phyloP scores from a whole-genome alignment of 2,888 invertebrate species.

The Caenorhabditis angaria region DNA sequence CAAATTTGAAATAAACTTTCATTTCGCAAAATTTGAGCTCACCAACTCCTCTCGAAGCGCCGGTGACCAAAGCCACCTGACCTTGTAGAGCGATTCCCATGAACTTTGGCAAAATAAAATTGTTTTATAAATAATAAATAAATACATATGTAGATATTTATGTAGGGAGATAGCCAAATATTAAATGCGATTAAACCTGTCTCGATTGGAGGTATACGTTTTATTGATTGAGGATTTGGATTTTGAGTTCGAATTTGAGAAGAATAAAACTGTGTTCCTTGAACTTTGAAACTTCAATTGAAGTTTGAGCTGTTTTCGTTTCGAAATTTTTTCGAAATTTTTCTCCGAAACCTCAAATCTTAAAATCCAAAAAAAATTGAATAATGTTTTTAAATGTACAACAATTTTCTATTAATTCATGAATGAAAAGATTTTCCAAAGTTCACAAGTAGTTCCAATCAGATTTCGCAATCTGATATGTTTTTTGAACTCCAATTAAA shows the following conservation, averaged over 20 bases:
- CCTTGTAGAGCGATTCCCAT: slow-evolving; percentile 44
- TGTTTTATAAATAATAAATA: background rate
- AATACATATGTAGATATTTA: background rate
- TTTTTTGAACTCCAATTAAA: background rate
- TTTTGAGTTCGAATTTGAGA: too few species aligned
- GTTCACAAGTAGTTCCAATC: background rate
- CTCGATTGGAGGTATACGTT: too few species aligned
- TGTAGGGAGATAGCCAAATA: too few species aligned
- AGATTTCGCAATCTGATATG: background rate
- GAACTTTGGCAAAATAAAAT: background rate
- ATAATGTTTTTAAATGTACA: too few species aligned
- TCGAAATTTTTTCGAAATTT: too few species aligned
- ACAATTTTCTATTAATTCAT: too few species aligned
- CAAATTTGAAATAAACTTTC: slow-evolving; percentile 70
- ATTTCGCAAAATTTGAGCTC: slow-evolving; percentile 49
- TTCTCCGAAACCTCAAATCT: too few species aligned
- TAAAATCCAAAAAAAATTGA: background rate
- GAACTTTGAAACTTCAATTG: slow-evolving; percentile 5
- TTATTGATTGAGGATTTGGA: too few species aligned
- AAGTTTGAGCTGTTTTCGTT: too few species aligned
- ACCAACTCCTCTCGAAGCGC: slow-evolving; percentile 62
- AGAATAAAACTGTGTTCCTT: background rate
- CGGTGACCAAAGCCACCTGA: slow-evolving; percentile 61
- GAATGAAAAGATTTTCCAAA: too few species aligned
- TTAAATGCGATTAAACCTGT: too few species aligned